Percentiles rank a stretch among this genome's conserved stretches.
Conservation (phyloP, 2,797 vertebrate species). For the Spatula versicolor region DNA sequence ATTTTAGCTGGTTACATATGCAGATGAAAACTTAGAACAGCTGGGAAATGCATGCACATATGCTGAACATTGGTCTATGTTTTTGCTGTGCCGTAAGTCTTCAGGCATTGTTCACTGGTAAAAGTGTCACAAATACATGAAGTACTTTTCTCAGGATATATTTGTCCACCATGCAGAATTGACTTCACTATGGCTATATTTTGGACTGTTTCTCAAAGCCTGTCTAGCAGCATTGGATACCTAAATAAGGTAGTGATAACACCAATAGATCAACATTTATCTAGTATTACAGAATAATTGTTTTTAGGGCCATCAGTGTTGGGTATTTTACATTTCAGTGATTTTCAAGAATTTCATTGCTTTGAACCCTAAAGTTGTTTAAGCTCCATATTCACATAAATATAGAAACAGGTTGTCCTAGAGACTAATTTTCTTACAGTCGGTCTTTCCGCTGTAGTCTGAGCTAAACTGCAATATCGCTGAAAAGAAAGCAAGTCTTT, state of each 20-base stretch:
- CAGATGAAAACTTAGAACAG: background rate
- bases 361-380: background rate
- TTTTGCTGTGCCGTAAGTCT: background rate
- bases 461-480: slow-evolving; percentile 24
- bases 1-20: background rate
- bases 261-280: background rate
- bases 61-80: background rate
- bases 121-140: background rate
- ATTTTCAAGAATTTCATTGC: slow-evolving; percentile 2
- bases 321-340: background rate
- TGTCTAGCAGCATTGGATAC: background rate
- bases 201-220: background rate
- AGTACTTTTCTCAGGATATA: background rate
- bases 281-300: background rate
- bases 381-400: background rate
- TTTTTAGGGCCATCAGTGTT: background rate
- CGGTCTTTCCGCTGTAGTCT: slow-evolving; percentile 37
- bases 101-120: background rate
- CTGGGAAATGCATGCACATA: background rate
- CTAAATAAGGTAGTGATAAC: background rate
- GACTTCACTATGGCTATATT: background rate
- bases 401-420: background rate
- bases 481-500: slow-evolving; percentile 70
- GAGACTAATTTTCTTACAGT: slow-evolving; percentile 27
- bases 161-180: background rate